Conservation (phyloP, 2,797 vertebrate species). For the Sebastiscus tertius region DNA sequence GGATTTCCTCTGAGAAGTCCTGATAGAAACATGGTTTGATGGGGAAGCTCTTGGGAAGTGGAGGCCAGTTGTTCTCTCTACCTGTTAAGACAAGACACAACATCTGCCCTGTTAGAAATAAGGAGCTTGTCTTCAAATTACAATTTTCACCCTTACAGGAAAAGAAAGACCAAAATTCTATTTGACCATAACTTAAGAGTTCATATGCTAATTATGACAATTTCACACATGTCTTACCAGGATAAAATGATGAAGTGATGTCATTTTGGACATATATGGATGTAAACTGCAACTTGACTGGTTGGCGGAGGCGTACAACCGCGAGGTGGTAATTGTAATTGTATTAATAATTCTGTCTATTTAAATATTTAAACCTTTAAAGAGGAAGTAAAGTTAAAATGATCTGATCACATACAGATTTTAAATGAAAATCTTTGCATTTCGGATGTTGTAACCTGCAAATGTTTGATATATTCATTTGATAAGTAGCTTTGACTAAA, state of each 20-base stretch:
- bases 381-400: background rate
- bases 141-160: background rate
- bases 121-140: background rate
- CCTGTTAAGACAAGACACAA: constrained; percentile 72
- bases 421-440: background rate
- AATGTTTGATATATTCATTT: too few species aligned
- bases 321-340: too few species aligned
- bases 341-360: background rate
- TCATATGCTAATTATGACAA: too few species aligned
- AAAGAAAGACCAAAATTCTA: background rate
- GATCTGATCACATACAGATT: background rate
- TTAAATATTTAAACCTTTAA: background rate
- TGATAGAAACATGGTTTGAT: constrained; percentile 97
- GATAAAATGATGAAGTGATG: too few species aligned
- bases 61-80: constrained; percentile 96
- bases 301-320: too few species aligned
- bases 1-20: constrained; percentile 95
- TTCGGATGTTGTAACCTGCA: background rate
- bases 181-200: too few species aligned
- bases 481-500: too few species aligned
- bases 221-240: too few species aligned
- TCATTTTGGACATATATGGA: too few species aligned
- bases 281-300: too few species aligned
- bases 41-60: constrained; percentile 90
- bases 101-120: background rate